Evolutionary conservation across 1,140 invertebrate genomes (phyloP).

Genomic region (Lepidurus packardi): DNA sequence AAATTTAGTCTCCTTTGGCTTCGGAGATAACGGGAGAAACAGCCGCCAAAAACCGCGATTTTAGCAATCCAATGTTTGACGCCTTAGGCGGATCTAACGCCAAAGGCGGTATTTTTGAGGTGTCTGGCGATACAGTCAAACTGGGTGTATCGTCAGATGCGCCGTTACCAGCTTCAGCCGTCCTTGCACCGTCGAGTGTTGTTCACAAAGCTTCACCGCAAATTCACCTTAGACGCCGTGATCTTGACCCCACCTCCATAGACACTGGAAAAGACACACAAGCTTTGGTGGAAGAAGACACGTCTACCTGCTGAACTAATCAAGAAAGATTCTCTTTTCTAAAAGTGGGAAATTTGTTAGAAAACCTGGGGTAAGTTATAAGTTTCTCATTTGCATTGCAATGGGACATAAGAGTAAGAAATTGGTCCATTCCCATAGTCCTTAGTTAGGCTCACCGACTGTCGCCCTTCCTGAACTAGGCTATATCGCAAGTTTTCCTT

Average conservation of each 20-base stretch:
- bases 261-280: conserved; percentile 90
- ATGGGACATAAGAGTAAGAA: too few species aligned
- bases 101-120: conserved; percentile 30
- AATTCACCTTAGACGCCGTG: conserved; percentile 62
- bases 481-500: too few species aligned
- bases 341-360: not conserved
- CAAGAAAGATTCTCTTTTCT: not conserved
- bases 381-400: too few species aligned
- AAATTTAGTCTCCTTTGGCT: not conserved
- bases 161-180: conserved; percentile 51
- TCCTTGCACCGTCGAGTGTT: conserved; percentile 71
- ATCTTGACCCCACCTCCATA: conserved; percentile 70
- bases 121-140: conserved; percentile 29
- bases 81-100: conserved; percentile 46
- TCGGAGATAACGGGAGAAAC: conserved; percentile 47
- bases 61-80: conserved; percentile 95
- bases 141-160: conserved; percentile 28
- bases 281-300: conserved; percentile 74
- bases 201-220: conserved; percentile 67
- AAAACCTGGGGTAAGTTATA: not conserved
- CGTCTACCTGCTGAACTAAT: conserved; percentile 51
- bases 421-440: too few species aligned
- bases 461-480: too few species aligned
- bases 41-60: conserved; percentile 71
- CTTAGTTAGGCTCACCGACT: too few species aligned